Evolutionary conservation across 2,113 vertebrate species (phyloP).

Genomic region (Ornithorhynchus anatinus): DNA sequence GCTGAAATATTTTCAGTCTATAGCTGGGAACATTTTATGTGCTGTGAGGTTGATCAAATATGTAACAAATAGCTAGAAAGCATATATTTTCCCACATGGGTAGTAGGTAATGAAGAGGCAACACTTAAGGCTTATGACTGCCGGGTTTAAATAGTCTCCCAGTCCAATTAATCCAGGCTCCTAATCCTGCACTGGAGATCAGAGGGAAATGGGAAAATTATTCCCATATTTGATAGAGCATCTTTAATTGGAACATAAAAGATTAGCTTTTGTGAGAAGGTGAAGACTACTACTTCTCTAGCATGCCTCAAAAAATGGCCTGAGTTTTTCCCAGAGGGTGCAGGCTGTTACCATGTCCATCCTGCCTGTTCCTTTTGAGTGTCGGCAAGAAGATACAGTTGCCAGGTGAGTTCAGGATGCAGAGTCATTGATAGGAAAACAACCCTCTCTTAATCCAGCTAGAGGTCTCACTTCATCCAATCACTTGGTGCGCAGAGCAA

Average conservation of each 20-base stretch:
- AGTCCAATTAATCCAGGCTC: slow-evolving; percentile 12
- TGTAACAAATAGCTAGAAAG: slow-evolving; percentile 22
- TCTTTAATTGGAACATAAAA: not conserved
- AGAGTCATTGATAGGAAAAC: not conserved
- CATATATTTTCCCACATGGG: slow-evolving; percentile 32
- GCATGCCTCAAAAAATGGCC: not conserved
- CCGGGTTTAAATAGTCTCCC: slow-evolving; percentile 4
- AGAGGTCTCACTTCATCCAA: not conserved
- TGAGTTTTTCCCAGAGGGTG: not conserved
- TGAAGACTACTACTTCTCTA: not conserved
- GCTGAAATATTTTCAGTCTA: not conserved
- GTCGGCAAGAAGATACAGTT: not conserved
- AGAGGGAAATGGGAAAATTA: not conserved
- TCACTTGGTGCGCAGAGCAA: not conserved
- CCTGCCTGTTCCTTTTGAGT: not conserved
- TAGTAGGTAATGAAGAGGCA: slow-evolving; percentile 12
- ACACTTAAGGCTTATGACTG: not conserved
- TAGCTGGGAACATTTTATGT: not conserved
- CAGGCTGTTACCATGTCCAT: not conserved
- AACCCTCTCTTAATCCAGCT: not conserved
- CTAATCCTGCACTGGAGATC: not conserved
- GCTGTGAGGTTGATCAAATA: slow-evolving; percentile 12
- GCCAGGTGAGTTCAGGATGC: not conserved
- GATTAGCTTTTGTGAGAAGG: not conserved
- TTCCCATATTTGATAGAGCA: not conserved